phyloP scores from a whole-genome alignment of 2,888 invertebrate genomes.

The Caenorhabditis sp. region DNA sequence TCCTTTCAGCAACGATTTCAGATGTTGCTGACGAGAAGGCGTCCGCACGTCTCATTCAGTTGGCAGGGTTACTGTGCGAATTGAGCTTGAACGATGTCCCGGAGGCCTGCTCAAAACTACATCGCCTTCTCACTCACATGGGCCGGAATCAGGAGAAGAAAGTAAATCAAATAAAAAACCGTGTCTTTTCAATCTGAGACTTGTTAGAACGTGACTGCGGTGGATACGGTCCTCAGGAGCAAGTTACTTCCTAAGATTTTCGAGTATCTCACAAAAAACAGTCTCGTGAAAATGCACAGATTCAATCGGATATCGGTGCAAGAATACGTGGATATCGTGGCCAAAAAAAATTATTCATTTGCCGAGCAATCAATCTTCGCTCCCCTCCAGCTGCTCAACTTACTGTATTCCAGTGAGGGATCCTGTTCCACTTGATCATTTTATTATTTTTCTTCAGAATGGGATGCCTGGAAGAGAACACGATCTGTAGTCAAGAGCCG shows the following conservation, averaged over 20 bases:
- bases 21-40: not conserved
- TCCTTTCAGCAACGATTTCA: too few relatives aligned
- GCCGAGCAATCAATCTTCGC: constrained; percentile 4
- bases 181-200: too few relatives aligned
- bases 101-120: constrained; percentile 7
- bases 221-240: constrained; percentile 4
- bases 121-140: not conserved
- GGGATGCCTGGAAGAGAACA: constrained; percentile 10
- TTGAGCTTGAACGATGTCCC: constrained; percentile 7
- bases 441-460: constrained; percentile 11
- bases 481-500: constrained; percentile 5
- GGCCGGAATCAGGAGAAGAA: not conserved
- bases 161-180: too few relatives aligned
- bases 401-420: not conserved
- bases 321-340: constrained; percentile 12
- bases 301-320: not conserved
- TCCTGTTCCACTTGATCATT: not conserved
- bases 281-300: not conserved
- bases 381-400: constrained; percentile 24
- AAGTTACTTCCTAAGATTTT: constrained; percentile 29
- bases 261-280: not conserved
- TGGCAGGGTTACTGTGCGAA: constrained; percentile 23
- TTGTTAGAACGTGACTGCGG: not conserved
- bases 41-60: constrained; percentile 5
- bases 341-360: constrained; percentile 16